Percentiles rank a stretch among this genome's conserved stretches.
These are phyloP conservation scores for Saguinus imperator DNA, from an alignment of 2,113 vertebrate species.

Conservation along the genomic window DNA sequence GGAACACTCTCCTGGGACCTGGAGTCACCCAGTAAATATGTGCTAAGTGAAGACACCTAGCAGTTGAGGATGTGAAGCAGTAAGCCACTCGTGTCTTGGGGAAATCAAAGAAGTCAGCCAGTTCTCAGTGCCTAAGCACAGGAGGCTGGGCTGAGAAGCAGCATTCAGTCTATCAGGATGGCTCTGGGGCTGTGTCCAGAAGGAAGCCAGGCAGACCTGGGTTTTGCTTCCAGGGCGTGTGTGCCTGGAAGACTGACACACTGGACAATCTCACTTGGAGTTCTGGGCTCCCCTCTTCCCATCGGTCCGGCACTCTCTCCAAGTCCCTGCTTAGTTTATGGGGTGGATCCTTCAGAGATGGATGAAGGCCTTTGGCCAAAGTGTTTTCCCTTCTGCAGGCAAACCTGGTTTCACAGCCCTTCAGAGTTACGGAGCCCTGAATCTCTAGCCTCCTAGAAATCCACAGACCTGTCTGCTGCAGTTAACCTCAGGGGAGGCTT, in stretches of 20 bases:
- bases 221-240: background rate
- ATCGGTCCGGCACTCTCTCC: background rate
- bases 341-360: background rate
- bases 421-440: background rate
- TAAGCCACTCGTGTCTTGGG: background rate
- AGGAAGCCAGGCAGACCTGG: background rate
- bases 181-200: background rate
- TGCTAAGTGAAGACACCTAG: background rate
- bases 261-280: fast-evolving
- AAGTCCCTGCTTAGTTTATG: background rate
- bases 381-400: background rate
- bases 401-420: background rate
- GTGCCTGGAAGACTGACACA: background rate
- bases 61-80: background rate
- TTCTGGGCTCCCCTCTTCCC: background rate
- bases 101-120: background rate
- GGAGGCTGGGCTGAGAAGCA: background rate
- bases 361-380: background rate
- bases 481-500: background rate
- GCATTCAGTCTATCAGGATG: background rate
- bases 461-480: background rate
- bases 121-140: fast-evolving
- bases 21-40: too few species aligned
- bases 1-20: background rate
- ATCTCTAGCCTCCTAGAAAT: background rate